Conservation (phyloP, 2,113 vertebrate species). For the Coptodon bakossiorum region DNA sequence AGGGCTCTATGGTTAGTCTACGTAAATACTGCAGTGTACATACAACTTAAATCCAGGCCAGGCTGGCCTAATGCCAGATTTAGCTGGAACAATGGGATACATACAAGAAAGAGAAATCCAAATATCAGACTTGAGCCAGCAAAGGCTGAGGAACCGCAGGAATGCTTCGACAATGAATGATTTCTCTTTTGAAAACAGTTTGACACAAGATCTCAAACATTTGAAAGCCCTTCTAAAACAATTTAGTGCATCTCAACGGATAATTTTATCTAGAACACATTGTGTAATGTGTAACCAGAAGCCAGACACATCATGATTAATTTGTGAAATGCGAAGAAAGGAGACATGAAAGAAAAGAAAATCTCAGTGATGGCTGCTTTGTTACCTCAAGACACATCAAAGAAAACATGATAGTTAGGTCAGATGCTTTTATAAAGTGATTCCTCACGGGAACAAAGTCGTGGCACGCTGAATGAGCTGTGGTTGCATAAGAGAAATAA, state of each 20-base stretch:
- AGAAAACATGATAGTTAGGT: neutral
- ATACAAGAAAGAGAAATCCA: neutral
- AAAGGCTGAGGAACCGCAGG: neutral
- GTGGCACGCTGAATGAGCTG: neutral
- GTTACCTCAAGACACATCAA: conserved; percentile 3
- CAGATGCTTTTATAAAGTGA: neutral
- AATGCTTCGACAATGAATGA: neutral
- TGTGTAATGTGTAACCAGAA: neutral
- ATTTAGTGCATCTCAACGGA: neutral
- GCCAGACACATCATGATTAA: neutral
- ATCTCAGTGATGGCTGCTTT: neutral
- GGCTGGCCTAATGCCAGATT: neutral
- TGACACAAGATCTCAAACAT: neutral
- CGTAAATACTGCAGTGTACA: neutral
- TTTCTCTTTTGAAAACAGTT: neutral
- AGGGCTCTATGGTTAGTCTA: neutral
- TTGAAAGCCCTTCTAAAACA: neutral
- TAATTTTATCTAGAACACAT: neutral
- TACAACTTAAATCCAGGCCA: neutral
- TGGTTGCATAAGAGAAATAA: conserved; percentile 29
- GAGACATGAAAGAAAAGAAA: neutral
- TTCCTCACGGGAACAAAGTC: conserved; percentile 11
- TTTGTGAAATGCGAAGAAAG: neutral
- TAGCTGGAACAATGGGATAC: neutral
- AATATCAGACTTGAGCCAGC: neutral